phyloP scores from a whole-genome alignment of 2,888 invertebrate genomes.

The Hemistola chrysoprasaria region DNA sequence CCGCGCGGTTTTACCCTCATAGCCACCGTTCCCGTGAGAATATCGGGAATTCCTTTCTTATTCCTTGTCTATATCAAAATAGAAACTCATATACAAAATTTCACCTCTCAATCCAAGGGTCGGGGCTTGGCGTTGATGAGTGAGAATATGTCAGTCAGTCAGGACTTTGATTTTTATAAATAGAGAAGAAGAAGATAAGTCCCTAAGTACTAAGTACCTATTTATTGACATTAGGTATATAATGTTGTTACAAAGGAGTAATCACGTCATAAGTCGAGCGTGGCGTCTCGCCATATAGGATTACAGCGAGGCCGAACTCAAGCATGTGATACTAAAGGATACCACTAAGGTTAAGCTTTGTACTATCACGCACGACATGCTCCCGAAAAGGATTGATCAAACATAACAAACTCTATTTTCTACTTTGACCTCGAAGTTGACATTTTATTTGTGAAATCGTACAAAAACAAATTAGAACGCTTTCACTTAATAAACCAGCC shows the following conservation, averaged over 20 bases:
- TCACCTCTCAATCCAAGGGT: no score
- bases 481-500: conserved; percentile 15
- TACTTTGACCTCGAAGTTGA: conserved; percentile 13
- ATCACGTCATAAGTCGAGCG: conserved; percentile 61
- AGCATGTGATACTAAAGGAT: conserved; percentile 67
- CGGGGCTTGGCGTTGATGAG: no score
- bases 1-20: no score
- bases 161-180: no score
- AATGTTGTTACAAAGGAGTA: conserved; percentile 54
- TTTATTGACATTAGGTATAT: no score
- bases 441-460: conserved; percentile 19
- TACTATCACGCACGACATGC: conserved; percentile 53
- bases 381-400: conserved; percentile 23
- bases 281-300: conserved; percentile 69
- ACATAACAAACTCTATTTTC: conserved; percentile 9
- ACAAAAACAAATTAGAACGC: conserved; percentile 22
- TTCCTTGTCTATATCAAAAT: no score
- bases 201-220: conserved; percentile 3
- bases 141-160: no score
- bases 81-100: no score
- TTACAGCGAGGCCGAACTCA: conserved; percentile 70
- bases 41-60: no score
- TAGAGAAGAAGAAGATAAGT: no score
- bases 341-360: conserved; percentile 65
- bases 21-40: no score